Evolutionary conservation across 2,888 invertebrate genomes (phyloP).

Genomic region (Anarsia innoxiella): DNA sequence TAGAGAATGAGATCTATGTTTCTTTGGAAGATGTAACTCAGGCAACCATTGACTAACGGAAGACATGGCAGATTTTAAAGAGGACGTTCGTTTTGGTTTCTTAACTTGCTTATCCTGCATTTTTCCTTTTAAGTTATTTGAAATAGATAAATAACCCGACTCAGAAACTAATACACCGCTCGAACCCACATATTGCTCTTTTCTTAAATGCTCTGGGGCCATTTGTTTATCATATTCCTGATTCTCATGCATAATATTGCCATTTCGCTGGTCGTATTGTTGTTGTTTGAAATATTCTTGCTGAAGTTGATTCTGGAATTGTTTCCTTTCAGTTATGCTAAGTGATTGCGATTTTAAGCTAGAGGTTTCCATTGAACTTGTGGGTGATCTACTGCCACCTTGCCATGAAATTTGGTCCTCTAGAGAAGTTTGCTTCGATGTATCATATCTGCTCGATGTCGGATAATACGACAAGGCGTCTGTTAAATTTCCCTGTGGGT

Average conservation of each 20-base stretch:
- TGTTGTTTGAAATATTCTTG: slow-evolving; percentile 72
- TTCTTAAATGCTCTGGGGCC: slow-evolving; percentile 39
- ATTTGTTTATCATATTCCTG: slow-evolving; percentile 52
- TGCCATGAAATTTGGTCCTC: slow-evolving; percentile 79
- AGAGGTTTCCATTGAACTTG: slow-evolving; percentile 77
- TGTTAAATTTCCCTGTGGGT: slow-evolving; percentile 82
- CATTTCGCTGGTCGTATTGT: slow-evolving; percentile 70
- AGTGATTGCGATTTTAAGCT: slow-evolving; percentile 75
- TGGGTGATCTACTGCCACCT: slow-evolving; percentile 74
- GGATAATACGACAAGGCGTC: slow-evolving; percentile 90
- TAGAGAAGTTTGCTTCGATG: slow-evolving; percentile 70
- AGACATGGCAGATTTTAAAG: slow-evolving; percentile 86
- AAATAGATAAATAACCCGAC: slow-evolving; percentile 85
- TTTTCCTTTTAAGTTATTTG: slow-evolving; percentile 77
- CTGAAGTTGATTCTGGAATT: slow-evolving; percentile 71
- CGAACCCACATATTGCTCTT: slow-evolving; percentile 64
- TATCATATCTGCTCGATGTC: slow-evolving; percentile 78
- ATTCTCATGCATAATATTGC: slow-evolving; percentile 53
- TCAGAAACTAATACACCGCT: slow-evolving; percentile 81
- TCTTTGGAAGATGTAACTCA: slow-evolving; percentile 84
- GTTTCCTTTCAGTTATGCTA: slow-evolving; percentile 71
- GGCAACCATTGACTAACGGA: slow-evolving; percentile 88
- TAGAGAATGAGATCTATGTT: slow-evolving; percentile 87
- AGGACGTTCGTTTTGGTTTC: slow-evolving; percentile 82
- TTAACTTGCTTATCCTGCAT: slow-evolving; percentile 74